These are phyloP conservation scores for Epinephelus coioides DNA, from an alignment of 2,797 vertebrate species.

Conservation along the genomic window DNA sequence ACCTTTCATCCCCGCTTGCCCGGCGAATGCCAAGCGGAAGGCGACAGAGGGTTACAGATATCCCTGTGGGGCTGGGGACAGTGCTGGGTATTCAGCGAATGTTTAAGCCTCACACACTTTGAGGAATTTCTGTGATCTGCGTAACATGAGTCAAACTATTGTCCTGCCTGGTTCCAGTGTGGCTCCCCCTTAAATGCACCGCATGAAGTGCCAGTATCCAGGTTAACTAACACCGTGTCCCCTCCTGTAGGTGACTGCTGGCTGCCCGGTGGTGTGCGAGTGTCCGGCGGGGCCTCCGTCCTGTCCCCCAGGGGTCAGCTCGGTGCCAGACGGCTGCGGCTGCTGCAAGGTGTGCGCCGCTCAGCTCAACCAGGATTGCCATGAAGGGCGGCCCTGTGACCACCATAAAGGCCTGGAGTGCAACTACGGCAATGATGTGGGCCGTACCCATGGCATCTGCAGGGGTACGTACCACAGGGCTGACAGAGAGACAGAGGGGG, in stretches of 20 bases:
- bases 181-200: conserved; percentile 28
- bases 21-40: conserved; percentile 77
- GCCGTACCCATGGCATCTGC: conserved; percentile 86
- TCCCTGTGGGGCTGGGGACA: conserved; percentile 69
- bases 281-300: conserved; percentile 75
- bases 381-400: conserved; percentile 84
- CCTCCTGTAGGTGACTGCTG: conserved; percentile 73
- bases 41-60: conserved; percentile 79
- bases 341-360: conserved; percentile 88
- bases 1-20: conserved; percentile 74
- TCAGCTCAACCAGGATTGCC: conserved; percentile 89
- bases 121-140: conserved; percentile 78
- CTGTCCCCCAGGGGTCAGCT: conserved; percentile 86
- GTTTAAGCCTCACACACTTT: conserved; percentile 69
- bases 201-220: background rate
- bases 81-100: conserved; percentile 72
- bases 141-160: conserved; percentile 75
- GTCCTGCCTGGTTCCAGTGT: conserved; percentile 46
- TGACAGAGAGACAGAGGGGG: too few relatives aligned
- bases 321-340: conserved; percentile 82
- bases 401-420: conserved; percentile 90
- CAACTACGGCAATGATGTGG: conserved; percentile 88
- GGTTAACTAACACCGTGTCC: background rate
- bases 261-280: conserved; percentile 82
- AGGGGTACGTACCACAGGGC: conserved; percentile 79